These are phyloP conservation scores for Rhynchotus rufescens DNA, from an alignment of 2,797 vertebrate genomes.

Conservation along the genomic window DNA sequence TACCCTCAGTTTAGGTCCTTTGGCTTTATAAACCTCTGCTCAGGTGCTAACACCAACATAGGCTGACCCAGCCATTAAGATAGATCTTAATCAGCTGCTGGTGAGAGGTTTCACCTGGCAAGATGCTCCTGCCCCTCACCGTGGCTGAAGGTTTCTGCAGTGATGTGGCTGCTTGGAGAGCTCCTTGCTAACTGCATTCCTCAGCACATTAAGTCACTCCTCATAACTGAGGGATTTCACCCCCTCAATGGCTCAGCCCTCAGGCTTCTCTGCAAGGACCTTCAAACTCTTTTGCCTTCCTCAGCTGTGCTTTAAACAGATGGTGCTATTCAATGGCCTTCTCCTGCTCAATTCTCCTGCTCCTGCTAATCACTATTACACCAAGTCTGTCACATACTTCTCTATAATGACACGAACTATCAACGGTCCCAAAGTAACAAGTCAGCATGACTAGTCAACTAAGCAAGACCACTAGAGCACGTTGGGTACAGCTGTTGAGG, in stretches of 20 bases:
- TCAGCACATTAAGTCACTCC: neutral
- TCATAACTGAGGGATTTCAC: neutral
- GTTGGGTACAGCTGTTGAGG: neutral
- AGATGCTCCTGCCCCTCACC: neutral
- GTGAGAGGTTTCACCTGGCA: neutral
- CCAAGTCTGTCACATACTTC: neutral
- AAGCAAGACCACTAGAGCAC: neutral
- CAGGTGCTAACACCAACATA: neutral
- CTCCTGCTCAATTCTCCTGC: rapidly evolving
- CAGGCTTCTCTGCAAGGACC: neutral
- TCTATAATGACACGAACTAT: neutral
- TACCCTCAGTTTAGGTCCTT: neutral
- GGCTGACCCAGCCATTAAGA: neutral
- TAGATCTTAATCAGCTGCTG: neutral
- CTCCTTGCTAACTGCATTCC: neutral
- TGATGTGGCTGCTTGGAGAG: neutral
- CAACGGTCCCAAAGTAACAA: neutral
- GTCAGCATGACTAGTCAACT: neutral
- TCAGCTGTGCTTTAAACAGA: neutral
- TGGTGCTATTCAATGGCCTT: rapidly evolving
- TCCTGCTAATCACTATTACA: neutral
- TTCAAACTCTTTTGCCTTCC: neutral
- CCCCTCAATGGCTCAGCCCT: neutral
- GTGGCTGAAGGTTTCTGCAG: neutral
- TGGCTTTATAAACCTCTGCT: neutral